Evolutionary conservation across 2,888 invertebrate species (phyloP).

Genomic region (Pinctada fucata): DNA sequence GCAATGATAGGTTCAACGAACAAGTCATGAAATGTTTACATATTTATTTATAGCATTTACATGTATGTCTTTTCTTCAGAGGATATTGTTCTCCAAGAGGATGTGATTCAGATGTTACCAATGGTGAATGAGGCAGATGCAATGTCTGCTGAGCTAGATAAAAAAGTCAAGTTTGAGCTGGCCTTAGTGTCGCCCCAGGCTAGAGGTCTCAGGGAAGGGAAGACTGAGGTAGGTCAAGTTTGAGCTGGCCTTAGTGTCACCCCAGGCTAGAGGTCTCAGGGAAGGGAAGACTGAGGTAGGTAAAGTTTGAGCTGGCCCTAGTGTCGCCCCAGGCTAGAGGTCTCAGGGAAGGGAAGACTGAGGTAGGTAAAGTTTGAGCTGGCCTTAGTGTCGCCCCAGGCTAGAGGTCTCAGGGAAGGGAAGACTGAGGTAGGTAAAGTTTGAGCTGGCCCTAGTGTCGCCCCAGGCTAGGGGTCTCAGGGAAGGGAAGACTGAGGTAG

Average conservation of each 20-base stretch:
- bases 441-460: conserved; percentile 71
- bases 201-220: conserved; percentile 66
- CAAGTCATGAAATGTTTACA: no score
- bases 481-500: conserved; percentile 73
- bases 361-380: conserved; percentile 75
- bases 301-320: conserved; percentile 73
- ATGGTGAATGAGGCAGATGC: conserved; percentile 74
- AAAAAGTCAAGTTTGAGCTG: conserved; percentile 72
- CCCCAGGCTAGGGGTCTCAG: conserved; percentile 70
- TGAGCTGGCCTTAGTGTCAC: conserved; percentile 71
- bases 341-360: conserved; percentile 68
- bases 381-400: conserved; percentile 70
- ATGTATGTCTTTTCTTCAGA: conserved; percentile 59
- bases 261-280: conserved; percentile 69
- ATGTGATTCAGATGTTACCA: conserved; percentile 70
- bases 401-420: conserved; percentile 67
- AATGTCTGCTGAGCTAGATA: conserved; percentile 73
- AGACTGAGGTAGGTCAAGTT: conserved; percentile 74
- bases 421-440: conserved; percentile 74
- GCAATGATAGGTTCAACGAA: no score
- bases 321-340: conserved; percentile 72
- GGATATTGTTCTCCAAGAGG: conserved; percentile 73
- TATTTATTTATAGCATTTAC: no score
- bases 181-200: conserved; percentile 71
- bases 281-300: conserved; percentile 73